Evolutionary conservation across 1,140 invertebrate genomes (phyloP), one percentile per base, ranked within the genome.

Genomic region (Drosophila orosa): DNA sequence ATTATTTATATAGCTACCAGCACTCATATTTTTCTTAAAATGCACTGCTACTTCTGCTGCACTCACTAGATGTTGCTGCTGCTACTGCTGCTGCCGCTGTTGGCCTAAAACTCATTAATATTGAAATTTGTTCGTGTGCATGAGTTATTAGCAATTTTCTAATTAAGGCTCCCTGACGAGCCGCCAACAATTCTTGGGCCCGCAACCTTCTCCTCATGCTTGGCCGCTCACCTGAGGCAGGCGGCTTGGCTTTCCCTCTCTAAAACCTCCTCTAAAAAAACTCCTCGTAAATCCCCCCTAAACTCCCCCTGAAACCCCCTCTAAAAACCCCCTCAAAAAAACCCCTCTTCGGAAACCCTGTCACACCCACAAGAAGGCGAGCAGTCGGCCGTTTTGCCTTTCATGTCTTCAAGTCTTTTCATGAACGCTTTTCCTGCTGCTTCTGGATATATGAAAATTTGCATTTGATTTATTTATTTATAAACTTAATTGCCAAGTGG

Each of bases 81-180:
- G 29, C 29, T 8, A 8, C 29, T n/a, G 39, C 40, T 6, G 40
- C 10, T 13, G 42, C 42, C 59, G 81, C 44, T 39, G 47, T 50
- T 81, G 66, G 57, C 85, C 73, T 72, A 68, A 89, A 89, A 89
- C 85, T 89, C 84, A 89, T 89, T 89, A 89, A 89, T 89, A 89
- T 89, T 89, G 85, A 89, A 89, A 90, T 89, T 89, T 89, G 84
- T 90, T 89, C 84, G 85, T 89, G 84, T 89, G 85, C 84, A 90
- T 90, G 85, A 89, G 84, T 90, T 89, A 89, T 89, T 89, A 90
- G 84, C 84, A 90, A 89, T 90, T 89, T 89, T 89, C 84, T 89
- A 89, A 89, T 89, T 89, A 89, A 90, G 85, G 68, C 65, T 68
- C 72, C 74, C 79, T 69, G 77, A 80, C 81, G 68, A 82, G 78